Conservation (phyloP, 2,113 vertebrate genomes). For the Lonchura striata region DNA sequence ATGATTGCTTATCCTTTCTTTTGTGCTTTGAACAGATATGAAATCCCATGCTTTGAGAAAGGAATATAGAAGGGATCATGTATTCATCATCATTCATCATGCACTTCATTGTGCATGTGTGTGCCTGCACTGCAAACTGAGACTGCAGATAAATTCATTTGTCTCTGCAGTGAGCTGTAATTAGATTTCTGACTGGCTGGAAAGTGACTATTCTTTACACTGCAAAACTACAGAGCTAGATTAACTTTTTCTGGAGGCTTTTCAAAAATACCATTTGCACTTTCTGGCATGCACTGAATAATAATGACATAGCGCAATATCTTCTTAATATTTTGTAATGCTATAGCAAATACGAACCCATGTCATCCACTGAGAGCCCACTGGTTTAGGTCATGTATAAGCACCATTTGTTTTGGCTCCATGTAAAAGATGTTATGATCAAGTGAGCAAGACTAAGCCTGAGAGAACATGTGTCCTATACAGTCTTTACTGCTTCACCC, state of each 20-base stretch:
- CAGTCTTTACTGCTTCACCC: not conserved
- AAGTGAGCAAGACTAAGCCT: not conserved
- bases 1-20: slow-evolving; percentile 53
- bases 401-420: not conserved
- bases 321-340: not conserved
- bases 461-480: not conserved
- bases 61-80: not conserved
- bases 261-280: not conserved
- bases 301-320: not conserved
- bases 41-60: slow-evolving; percentile 8
- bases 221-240: not conserved
- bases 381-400: not conserved
- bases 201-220: not conserved
- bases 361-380: not conserved
- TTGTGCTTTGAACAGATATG: slow-evolving; percentile 16
- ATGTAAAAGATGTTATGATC: not conserved
- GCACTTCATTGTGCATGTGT: not conserved
- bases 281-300: not conserved
- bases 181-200: slow-evolving; percentile 2
- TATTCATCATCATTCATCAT: slow-evolving; percentile 27
- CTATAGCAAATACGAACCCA: not conserved
- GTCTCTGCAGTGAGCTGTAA: not conserved
- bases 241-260: not conserved
- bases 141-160: not conserved
- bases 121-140: not conserved